Percentiles rank a stretch among this genome's conserved stretches.
Evolutionary conservation across 2,888 invertebrate species (phyloP).

Genomic region (Agrochola circellaris): DNA sequence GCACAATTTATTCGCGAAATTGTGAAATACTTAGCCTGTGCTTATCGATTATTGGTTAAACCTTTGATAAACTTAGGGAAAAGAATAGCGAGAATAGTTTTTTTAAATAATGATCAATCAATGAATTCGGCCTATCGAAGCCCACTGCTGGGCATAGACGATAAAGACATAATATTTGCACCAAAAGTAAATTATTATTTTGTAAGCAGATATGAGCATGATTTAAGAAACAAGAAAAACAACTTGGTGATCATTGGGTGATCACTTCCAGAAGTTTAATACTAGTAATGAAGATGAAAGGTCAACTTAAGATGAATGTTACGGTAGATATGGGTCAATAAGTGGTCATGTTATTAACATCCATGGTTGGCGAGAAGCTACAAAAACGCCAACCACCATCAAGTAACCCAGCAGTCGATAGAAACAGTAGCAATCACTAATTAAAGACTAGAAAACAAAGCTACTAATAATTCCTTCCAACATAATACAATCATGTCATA

Average conservation of each 20-base stretch:
- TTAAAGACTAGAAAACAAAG: not conserved
- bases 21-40: not conserved
- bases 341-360: not conserved
- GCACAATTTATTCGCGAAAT: not conserved
- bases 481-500: not conserved
- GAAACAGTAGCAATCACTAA: not conserved
- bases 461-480: not conserved
- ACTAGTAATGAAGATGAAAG: not conserved
- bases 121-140: slow-evolving; percentile 1
- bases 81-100: not conserved
- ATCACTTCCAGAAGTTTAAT: not conserved
- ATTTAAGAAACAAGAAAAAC: not conserved
- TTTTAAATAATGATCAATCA: slow-evolving; percentile 5
- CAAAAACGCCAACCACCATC: not conserved
- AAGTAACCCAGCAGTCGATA: not conserved
- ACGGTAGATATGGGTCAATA: not conserved
- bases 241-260: not conserved
- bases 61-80: slow-evolving; percentile 6
- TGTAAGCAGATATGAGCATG: not conserved
- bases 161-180: not conserved
- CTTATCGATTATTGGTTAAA: slow-evolving; percentile 16
- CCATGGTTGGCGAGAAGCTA: not conserved
- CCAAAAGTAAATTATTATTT: slow-evolving; percentile 3
- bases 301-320: not conserved
- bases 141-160: slow-evolving; percentile 7